phyloP scores from a whole-genome alignment of 2,888 invertebrate species.

The Congeria kusceri region DNA sequence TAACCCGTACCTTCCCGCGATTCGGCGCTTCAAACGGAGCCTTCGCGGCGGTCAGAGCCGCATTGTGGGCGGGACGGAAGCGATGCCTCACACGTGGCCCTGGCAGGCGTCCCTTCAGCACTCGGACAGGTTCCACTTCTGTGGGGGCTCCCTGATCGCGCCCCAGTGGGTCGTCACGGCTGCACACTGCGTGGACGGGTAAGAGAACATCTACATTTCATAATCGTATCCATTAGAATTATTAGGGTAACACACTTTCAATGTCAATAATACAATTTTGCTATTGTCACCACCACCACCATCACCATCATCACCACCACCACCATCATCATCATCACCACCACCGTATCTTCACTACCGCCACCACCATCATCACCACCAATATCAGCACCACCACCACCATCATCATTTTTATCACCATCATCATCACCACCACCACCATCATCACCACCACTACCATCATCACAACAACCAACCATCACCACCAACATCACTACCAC shows the following conservation, averaged over 20 bases:
- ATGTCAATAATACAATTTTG: too few relatives aligned
- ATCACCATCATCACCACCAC: not conserved
- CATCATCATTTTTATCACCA: too few relatives aligned
- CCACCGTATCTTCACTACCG: too few relatives aligned
- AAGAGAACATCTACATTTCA: not conserved
- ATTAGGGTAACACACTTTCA: too few relatives aligned
- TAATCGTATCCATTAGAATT: too few relatives aligned
- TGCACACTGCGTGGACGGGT: conserved; percentile 51
- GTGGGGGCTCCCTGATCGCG: conserved; percentile 49
- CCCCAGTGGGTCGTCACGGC: conserved; percentile 47
- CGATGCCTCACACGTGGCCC: conserved; percentile 34
- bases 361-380: too few relatives aligned
- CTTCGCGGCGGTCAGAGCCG: not conserved
- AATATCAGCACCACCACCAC: too few relatives aligned
- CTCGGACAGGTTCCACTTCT: conserved; percentile 36
- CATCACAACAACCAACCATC: too few relatives aligned
- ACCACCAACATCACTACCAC: too few relatives aligned
- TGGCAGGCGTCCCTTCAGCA: conserved; percentile 55
- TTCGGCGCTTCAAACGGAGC: conserved; percentile 1
- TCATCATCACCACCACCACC: too few relatives aligned
- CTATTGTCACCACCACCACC: not conserved
- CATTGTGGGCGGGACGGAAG: conserved; percentile 46
- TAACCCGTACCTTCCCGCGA: conserved; percentile 9
- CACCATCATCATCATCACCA: not conserved
- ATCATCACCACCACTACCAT: too few relatives aligned